A percentile compares a stretch with the other conserved stretches of the same genome.
phyloP scores from a whole-genome alignment of 2,797 vertebrate species.

The Australoheros facetus region DNA sequence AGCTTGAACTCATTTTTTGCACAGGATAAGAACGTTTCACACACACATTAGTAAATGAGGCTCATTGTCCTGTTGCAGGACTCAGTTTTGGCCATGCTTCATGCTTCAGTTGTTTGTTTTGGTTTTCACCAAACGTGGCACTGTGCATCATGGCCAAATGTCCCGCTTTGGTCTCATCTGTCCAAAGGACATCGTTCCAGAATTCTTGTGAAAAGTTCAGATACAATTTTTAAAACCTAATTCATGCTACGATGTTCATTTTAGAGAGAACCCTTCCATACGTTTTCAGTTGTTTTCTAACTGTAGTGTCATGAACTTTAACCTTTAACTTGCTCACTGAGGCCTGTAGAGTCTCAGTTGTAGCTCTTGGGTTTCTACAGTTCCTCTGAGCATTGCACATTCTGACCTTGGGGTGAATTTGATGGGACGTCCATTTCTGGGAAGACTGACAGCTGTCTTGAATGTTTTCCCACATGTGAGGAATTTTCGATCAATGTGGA shows the following conservation, averaged over 20 bases:
- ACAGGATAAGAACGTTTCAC: no score
- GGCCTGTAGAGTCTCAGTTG: no score
- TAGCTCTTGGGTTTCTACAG: neutral
- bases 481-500: no score
- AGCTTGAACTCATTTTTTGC: no score
- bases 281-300: neutral
- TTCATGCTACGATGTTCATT: neutral
- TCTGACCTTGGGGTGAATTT: neutral
- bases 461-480: no score
- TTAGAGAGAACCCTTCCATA: neutral
- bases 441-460: no score
- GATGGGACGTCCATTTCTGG: neutral
- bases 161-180: neutral
- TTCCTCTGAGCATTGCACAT: neutral
- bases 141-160: neutral
- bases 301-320: neutral
- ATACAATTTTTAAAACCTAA: neutral
- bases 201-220: neutral
- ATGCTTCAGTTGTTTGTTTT: neutral
- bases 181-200: neutral
- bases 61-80: neutral
- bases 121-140: neutral
- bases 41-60: no score
- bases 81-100: neutral
- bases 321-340: neutral